These are phyloP conservation scores for Conus betulinus DNA, from an alignment of 1,140 invertebrate species.

Conservation along the genomic window DNA sequence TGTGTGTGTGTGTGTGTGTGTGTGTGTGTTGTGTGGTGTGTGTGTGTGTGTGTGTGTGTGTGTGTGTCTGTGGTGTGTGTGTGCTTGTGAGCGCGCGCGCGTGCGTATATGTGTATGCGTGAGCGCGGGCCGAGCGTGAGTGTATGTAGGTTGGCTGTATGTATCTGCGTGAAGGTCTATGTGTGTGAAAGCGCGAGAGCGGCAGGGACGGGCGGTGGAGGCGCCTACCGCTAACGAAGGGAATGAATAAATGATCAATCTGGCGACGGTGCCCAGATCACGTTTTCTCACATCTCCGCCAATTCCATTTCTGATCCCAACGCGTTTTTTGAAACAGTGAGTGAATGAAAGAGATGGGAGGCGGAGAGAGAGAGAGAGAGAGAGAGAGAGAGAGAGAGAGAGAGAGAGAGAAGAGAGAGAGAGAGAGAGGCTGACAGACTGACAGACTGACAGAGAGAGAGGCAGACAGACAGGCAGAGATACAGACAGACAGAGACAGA, in stretches of 20 bases:
- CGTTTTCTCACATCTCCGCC: no score
- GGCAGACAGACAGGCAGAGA: neutral
- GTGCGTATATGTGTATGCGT: neutral
- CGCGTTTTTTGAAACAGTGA: neutral
- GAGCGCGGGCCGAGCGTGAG: no score
- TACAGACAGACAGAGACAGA: neutral
- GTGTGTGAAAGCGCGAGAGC: neutral
- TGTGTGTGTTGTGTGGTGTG: no score
- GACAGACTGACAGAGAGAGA: neutral
- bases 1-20: no score
- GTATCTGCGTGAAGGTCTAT: neutral
- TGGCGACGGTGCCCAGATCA: no score
- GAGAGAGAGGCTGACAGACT: neutral
- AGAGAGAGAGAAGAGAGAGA: neutral
- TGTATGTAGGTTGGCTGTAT: no score
- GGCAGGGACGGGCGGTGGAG: no score
- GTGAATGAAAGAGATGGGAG: neutral
- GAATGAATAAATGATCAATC: no score
- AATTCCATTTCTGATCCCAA: no score
- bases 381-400: neutral
- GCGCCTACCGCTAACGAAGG: no score
- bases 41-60: no score
- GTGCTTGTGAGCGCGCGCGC: neutral
- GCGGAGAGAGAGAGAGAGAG: neutral
- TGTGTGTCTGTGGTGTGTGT: no score